Conservation (phyloP, 2,888 invertebrate species). For the Drosophila helvetica region DNA sequence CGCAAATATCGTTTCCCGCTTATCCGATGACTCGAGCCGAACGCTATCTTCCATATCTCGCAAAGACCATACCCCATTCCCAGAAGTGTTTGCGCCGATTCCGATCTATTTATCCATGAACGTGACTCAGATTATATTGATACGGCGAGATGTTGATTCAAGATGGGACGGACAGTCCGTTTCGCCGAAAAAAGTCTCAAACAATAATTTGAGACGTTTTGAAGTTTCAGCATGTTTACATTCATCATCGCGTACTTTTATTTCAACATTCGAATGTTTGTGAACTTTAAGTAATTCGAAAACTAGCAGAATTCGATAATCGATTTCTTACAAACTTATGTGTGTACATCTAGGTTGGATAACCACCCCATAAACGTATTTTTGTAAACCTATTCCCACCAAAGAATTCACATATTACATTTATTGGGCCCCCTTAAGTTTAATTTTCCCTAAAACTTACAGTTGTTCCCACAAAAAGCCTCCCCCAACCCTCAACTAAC, state of each 20-base stretch:
- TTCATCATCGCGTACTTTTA: not conserved
- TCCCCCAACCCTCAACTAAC: not conserved
- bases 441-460: not conserved
- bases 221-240: not conserved
- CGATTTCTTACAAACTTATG: not conserved
- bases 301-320: not conserved
- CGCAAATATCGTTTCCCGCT: slow-evolving; percentile 38
- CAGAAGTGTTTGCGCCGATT: slow-evolving; percentile 9
- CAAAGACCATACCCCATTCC: slow-evolving; percentile 14
- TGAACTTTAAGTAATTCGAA: no score
- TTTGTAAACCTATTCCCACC: no score
- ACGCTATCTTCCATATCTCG: slow-evolving; percentile 16
- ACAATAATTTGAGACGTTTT: not conserved
- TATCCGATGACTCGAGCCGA: slow-evolving; percentile 39
- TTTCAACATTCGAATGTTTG: not conserved
- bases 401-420: no score
- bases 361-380: not conserved
- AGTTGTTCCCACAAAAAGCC: slow-evolving; percentile 10
- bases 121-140: slow-evolving; percentile 14
- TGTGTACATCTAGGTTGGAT: not conserved
- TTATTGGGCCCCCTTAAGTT: no score
- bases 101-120: slow-evolving; percentile 20
- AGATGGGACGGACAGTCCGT: not conserved
- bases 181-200: not conserved
- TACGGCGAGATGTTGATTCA: not conserved